Evolutionary conservation across 64 coral and sea anemone genomes (phyloP).

Genomic region (Porites lutea): DNA sequence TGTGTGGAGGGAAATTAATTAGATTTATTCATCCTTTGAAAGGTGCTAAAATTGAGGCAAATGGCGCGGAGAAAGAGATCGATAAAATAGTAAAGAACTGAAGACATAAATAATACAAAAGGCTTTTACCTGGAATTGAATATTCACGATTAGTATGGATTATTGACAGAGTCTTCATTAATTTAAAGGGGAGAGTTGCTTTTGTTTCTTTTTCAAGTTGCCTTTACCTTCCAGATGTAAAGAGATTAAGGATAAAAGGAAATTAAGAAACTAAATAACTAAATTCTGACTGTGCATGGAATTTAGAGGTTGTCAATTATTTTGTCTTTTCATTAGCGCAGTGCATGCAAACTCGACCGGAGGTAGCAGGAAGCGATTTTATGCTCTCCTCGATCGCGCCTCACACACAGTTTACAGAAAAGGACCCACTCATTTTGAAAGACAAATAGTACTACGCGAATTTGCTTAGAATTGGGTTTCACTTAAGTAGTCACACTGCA

Average conservation of each 20-base stretch:
- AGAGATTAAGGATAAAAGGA: not conserved
- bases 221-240: not conserved
- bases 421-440: too few relatives aligned
- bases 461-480: too few relatives aligned
- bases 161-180: constrained; percentile 12
- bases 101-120: constrained; percentile 15
- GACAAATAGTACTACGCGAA: too few relatives aligned
- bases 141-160: not conserved
- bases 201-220: not conserved
- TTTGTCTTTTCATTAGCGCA: not conserved
- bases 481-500: too few relatives aligned
- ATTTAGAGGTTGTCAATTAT: not conserved
- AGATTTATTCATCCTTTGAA: constrained; percentile 38
- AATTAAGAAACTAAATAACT: not conserved
- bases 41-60: constrained; percentile 5
- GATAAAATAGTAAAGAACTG: not conserved
- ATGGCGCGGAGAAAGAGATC: not conserved
- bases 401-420: too few relatives aligned
- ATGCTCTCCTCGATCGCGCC: too few relatives aligned
- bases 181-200: not conserved
- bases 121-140: constrained; percentile 1
- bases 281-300: not conserved
- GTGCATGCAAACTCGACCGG: not conserved
- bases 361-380: not conserved
- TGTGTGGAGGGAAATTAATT: constrained; percentile 34